Conservation (phyloP, 2,888 invertebrate genomes). For the Sphaerophoria taeniata region DNA sequence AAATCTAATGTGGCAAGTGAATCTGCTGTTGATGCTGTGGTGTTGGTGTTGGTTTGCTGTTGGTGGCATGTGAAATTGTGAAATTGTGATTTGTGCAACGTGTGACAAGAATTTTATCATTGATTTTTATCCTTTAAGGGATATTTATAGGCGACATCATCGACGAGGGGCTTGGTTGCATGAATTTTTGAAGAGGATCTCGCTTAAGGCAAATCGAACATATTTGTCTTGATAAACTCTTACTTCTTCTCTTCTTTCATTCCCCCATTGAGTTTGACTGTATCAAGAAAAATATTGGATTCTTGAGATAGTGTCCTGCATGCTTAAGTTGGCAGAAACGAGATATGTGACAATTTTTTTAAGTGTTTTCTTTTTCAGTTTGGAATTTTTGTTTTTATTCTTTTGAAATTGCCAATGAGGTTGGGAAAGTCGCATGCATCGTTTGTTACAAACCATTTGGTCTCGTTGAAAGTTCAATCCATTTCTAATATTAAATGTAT, state of each 20-base stretch:
- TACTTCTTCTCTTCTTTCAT: not conserved
- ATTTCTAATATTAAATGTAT: constrained; percentile 13
- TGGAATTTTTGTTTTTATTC: not conserved
- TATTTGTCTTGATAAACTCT: constrained; percentile 34
- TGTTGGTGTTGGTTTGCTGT: not conserved
- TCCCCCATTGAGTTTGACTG: not conserved
- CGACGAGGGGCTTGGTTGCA: not conserved
- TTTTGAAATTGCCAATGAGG: constrained; percentile 21
- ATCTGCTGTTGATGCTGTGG: not conserved
- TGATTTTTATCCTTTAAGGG: constrained; percentile 50
- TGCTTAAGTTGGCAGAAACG: not conserved
- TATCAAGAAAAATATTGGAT: constrained; percentile 42
- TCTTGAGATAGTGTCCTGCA: constrained; percentile 18
- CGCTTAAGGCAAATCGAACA: constrained; percentile 16
- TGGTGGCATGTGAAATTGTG: constrained; percentile 14
- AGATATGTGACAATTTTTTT: constrained; percentile 25
- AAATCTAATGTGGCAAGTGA: constrained; percentile 24
- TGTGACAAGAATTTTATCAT: constrained; percentile 63
- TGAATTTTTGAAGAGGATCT: not conserved
- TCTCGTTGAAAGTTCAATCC: constrained; percentile 7
- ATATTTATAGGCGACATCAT: constrained; percentile 32
- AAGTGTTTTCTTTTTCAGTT: constrained; percentile 2
- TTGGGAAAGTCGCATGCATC: constrained; percentile 8
- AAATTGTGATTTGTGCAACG: constrained; percentile 67
- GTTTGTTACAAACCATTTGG: not conserved